Evolutionary conservation across 2,113 vertebrate genomes (phyloP).

Genomic region (Gallinago media): DNA sequence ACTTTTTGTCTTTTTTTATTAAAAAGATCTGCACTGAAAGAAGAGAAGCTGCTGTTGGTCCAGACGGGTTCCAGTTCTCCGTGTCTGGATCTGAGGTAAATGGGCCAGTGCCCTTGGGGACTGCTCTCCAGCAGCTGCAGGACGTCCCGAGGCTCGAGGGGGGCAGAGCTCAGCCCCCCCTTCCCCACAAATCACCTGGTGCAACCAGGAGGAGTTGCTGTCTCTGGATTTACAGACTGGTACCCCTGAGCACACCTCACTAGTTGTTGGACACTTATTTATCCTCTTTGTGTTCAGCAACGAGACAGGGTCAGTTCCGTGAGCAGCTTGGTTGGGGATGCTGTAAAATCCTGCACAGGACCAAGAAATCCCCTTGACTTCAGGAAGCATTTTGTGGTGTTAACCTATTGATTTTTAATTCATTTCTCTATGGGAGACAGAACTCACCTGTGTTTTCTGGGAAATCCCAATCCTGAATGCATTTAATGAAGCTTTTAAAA

Average conservation of each 20-base stretch:
- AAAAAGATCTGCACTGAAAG: conserved; percentile 82
- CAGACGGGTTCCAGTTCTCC: conserved; percentile 97
- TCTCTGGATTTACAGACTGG: background rate
- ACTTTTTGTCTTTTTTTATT: accelerated
- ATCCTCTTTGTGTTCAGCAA: accelerated
- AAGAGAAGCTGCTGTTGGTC: conserved; percentile 86
- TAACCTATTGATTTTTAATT: background rate
- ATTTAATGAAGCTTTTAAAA: background rate
- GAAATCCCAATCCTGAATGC: background rate
- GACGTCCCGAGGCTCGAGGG: accelerated
- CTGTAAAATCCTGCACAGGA: background rate
- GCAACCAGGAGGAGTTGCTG: accelerated
- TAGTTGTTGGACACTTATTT: accelerated
- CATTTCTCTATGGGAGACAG: accelerated
- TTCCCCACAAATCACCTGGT: accelerated
- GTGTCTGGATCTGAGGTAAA: conserved; percentile 92
- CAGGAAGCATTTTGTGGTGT: background rate
- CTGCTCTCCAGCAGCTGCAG: background rate
- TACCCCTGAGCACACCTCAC: accelerated
- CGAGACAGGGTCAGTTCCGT: accelerated
- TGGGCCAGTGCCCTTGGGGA: accelerated
- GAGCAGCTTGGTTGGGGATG: background rate
- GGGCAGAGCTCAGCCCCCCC: background rate
- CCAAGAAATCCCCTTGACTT: background rate
- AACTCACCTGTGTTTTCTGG: background rate